Conservation (phyloP, 1,140 invertebrate genomes). For the Tetraneura akinire region DNA sequence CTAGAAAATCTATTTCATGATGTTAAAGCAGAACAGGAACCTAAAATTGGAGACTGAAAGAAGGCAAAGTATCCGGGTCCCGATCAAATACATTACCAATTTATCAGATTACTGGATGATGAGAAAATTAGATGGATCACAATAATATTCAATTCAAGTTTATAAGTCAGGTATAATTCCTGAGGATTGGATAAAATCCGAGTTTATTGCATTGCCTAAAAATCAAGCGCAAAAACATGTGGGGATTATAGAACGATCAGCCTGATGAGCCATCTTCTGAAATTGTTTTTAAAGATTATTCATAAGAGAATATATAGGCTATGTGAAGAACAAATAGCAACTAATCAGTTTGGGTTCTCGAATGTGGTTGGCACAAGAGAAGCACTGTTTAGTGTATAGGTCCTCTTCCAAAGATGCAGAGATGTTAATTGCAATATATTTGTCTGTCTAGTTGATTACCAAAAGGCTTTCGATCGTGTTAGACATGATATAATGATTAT, state of each 20-base stretch:
- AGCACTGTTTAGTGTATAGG: constrained; percentile 32
- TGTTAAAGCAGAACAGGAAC: not conserved
- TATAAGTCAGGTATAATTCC: constrained; percentile 49
- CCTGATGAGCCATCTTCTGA: constrained; percentile 26
- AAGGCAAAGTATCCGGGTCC: constrained; percentile 29
- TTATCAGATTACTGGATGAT: constrained; percentile 47
- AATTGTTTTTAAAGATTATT: constrained; percentile 45
- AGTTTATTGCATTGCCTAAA: constrained; percentile 41
- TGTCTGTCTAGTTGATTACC: constrained; percentile 54
- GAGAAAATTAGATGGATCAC: constrained; percentile 9
- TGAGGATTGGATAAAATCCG: constrained; percentile 47
- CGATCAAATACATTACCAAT: not conserved
- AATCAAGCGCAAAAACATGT: not conserved
- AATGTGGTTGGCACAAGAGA: too few species aligned
- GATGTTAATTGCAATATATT: constrained; percentile 53
- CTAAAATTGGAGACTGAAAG: not conserved
- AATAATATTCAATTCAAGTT: constrained; percentile 38
- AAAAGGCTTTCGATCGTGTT: constrained; percentile 54
- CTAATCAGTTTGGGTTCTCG: too few species aligned
- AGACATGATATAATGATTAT: constrained; percentile 48
- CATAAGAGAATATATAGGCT: constrained; percentile 12
- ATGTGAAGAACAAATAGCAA: not conserved
- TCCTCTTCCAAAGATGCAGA: constrained; percentile 53
- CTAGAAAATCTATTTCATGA: not conserved
- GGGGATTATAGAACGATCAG: constrained; percentile 8